Evolutionary conservation across 2,113 vertebrate species (phyloP).

Genomic region (Callospermophilus lateralis): DNA sequence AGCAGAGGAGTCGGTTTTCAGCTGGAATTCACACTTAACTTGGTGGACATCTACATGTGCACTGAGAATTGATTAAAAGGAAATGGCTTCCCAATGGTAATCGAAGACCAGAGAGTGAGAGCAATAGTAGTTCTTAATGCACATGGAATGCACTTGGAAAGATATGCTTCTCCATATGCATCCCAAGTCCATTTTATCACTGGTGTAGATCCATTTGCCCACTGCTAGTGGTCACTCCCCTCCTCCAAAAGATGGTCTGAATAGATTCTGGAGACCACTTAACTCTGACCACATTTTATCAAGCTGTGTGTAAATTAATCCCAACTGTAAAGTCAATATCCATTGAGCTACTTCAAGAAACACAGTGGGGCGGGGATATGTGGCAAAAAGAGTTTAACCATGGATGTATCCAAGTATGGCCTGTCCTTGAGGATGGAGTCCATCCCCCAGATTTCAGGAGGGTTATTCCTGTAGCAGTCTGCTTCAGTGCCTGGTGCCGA

Average conservation of each 20-base stretch:
- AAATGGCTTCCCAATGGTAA: neutral
- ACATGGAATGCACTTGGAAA: neutral
- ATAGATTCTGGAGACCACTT: neutral
- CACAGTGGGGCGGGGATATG: neutral
- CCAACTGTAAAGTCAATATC: neutral
- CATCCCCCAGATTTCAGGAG: neutral
- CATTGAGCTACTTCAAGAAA: constrained; percentile 24
- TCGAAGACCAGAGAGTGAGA: neutral
- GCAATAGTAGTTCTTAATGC: neutral
- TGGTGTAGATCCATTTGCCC: neutral
- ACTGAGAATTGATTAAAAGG: neutral
- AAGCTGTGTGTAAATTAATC: constrained; percentile 39
- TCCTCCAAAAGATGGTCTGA: neutral
- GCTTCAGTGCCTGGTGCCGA: constrained; percentile 30
- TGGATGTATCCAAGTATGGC: neutral
- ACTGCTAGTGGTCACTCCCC: neutral
- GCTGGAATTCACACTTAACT: neutral
- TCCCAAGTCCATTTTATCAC: neutral
- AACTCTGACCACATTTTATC: constrained; percentile 20
- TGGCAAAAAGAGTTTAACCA: neutral
- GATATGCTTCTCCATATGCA: rapidly evolving
- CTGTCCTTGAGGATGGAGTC: neutral
- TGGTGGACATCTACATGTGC: neutral
- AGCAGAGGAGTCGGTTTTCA: neutral
- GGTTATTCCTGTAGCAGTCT: neutral